Percentiles rank a stretch among this genome's conserved stretches.
Evolutionary conservation across 2,113 vertebrate species (phyloP).

Genomic region (Lasiurus borealis): DNA sequence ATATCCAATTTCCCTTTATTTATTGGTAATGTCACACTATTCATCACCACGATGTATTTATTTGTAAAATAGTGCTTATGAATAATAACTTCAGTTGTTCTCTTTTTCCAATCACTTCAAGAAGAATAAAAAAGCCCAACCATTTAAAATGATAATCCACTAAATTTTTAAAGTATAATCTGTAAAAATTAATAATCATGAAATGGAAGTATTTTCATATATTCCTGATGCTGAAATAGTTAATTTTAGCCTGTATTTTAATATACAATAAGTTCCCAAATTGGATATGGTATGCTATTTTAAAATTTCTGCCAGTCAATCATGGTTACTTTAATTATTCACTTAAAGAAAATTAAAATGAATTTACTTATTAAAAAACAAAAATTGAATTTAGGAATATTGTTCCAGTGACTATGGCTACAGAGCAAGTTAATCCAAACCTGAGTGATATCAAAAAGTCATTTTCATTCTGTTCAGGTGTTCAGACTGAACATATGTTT

Average conservation of each 20-base stretch:
- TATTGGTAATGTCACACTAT: background rate
- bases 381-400: background rate
- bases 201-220: background rate
- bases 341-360: constrained; percentile 3
- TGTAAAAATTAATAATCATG: background rate
- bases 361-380: background rate
- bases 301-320: background rate
- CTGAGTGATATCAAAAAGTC: background rate
- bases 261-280: background rate
- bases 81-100: background rate
- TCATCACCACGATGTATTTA: background rate
- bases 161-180: background rate
- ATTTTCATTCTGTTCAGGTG: background rate
- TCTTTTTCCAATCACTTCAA: background rate
- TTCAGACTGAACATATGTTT: background rate
- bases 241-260: background rate
- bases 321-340: background rate
- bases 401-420: background rate
- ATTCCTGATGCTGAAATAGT: background rate
- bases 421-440: background rate
- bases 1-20: background rate
- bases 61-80: background rate
- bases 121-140: background rate
- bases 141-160: background rate
- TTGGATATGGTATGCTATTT: background rate